Percentiles rank a stretch among this genome's conserved stretches.
Evolutionary conservation across 1,140 invertebrate genomes (phyloP).

Genomic region (Pogonognathellus flavescens): DNA sequence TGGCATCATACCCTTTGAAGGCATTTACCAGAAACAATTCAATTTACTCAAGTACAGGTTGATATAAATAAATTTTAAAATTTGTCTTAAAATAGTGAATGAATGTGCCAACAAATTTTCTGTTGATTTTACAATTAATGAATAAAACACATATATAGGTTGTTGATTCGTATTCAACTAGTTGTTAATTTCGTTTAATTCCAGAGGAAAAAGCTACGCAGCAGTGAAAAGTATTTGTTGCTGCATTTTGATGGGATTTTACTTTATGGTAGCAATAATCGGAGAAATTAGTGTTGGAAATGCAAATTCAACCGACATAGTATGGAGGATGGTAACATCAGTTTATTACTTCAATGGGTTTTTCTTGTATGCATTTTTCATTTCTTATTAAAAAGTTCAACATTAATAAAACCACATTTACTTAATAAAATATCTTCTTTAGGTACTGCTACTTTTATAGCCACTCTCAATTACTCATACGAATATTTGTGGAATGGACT

Average conservation of each 20-base stretch:
- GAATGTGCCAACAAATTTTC: too few relatives aligned
- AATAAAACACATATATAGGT: too few relatives aligned
- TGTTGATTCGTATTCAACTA: too few relatives aligned
- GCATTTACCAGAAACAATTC: slow-evolving; percentile 5
- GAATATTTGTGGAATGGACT: slow-evolving; percentile 46
- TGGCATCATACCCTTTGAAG: slow-evolving; percentile 22
- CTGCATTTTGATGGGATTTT: not conserved
- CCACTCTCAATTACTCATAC: slow-evolving; percentile 27
- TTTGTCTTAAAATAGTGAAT: not conserved
- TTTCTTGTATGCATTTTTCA: not conserved
- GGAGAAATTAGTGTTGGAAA: not conserved
- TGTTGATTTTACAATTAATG: too few relatives aligned
- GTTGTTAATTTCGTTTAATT: not conserved
- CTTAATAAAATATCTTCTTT: not conserved
- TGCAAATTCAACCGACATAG: not conserved
- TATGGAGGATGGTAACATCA: not conserved
- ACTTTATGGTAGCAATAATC: not conserved
- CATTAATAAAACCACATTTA: not conserved
- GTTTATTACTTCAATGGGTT: not conserved
- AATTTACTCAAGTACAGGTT: not conserved
- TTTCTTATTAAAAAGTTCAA: not conserved
- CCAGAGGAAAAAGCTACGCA: slow-evolving; percentile 5
- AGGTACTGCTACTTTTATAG: slow-evolving; percentile 43
- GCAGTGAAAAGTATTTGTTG: not conserved
- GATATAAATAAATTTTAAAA: not conserved